Percentiles rank a stretch among this genome's conserved stretches.
Evolutionary conservation across 2,113 vertebrate species (phyloP).

Genomic region (Balaeniceps rex): DNA sequence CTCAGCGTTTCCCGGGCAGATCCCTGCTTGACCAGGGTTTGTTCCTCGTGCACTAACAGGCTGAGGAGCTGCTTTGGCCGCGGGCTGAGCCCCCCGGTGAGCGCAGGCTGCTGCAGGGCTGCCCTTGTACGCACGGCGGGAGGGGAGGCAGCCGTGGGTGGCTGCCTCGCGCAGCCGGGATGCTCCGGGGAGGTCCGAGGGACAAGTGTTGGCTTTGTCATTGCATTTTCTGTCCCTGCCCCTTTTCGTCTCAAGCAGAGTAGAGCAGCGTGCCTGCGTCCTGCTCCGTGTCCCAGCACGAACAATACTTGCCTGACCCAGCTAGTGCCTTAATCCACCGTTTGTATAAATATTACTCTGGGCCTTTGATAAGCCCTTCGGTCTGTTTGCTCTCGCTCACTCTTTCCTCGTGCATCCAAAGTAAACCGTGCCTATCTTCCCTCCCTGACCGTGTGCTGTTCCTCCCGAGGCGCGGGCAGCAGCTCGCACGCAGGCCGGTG

Average conservation of each 20-base stretch:
- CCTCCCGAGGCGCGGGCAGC: neutral
- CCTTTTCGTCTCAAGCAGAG: neutral
- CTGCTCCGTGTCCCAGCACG: neutral
- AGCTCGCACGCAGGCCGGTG: neutral
- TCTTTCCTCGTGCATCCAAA: neutral
- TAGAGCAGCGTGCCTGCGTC: neutral
- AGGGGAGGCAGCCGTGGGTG: neutral
- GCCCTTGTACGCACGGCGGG: neutral
- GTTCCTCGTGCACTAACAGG: neutral
- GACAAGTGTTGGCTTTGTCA: conserved; percentile 15
- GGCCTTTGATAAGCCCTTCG: neutral
- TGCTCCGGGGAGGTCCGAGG: conserved; percentile 26
- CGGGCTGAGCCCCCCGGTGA: neutral
- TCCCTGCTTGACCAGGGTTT: neutral
- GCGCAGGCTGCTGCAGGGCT: neutral
- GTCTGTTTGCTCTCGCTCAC: neutral
- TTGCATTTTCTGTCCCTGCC: neutral
- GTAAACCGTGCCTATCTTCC: neutral
- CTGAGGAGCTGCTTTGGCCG: neutral
- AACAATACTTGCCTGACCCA: neutral
- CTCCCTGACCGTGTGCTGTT: neutral
- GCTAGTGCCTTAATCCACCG: neutral
- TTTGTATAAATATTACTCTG: neutral
- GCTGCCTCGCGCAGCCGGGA: conserved; percentile 30
- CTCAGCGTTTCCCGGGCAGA: neutral